phyloP scores from a whole-genome alignment of 2,113 vertebrate species.

The Panthera leo region DNA sequence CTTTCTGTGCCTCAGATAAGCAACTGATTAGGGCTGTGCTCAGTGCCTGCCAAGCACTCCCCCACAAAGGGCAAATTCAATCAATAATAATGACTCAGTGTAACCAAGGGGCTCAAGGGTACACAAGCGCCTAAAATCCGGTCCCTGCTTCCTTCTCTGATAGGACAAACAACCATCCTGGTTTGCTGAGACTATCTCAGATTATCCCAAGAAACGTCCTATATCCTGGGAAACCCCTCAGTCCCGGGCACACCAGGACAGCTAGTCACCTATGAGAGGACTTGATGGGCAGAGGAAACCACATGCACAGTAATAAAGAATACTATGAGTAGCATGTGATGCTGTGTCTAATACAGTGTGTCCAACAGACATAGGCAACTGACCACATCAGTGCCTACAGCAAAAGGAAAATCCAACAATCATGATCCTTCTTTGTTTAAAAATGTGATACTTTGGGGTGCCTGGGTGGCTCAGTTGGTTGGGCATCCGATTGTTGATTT shows the following conservation, averaged over 20 bases:
- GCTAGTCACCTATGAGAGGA: background rate
- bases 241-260: accelerated
- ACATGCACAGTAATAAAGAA: accelerated
- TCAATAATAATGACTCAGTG: background rate
- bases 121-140: background rate
- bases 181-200: background rate
- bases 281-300: background rate
- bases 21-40: background rate
- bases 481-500: no score
- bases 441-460: background rate
- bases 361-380: background rate
- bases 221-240: background rate
- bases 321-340: no score
- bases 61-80: background rate
- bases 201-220: background rate
- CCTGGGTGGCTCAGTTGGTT: background rate
- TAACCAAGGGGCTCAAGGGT: background rate
- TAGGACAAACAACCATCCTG: background rate
- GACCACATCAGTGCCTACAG: background rate
- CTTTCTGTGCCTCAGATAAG: background rate
- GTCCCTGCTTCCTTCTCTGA: background rate
- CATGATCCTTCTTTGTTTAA: background rate
- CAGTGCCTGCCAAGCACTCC: background rate
- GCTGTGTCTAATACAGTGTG: background rate
- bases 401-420: background rate